A percentile compares a stretch with the other conserved stretches of the same genome.
phyloP scores from a whole-genome alignment of 2,888 invertebrate genomes.

The Callyntrura guangdongensis region DNA sequence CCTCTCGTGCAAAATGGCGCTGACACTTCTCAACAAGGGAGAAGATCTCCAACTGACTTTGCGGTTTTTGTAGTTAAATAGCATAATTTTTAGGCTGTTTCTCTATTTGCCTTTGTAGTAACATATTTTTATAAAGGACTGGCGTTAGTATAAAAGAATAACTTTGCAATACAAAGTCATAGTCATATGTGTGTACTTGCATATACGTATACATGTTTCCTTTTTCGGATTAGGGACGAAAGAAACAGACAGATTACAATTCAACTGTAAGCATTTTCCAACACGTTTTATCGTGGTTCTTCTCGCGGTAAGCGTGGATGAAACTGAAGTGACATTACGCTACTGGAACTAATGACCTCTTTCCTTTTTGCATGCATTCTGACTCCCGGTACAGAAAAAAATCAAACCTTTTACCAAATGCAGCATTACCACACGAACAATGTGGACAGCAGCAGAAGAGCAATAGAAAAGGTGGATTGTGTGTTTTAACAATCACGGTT shows the following conservation, averaged over 20 bases:
- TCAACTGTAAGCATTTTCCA: constrained; percentile 42
- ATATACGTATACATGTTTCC: not conserved
- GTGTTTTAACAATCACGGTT: not conserved
- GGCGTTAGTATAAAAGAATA: too few relatives aligned
- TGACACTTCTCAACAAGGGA: constrained; percentile 47
- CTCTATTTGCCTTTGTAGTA: constrained; percentile 14
- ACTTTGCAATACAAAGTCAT: not conserved
- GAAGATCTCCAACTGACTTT: constrained; percentile 64
- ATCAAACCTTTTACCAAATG: too few relatives aligned
- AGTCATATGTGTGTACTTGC: not conserved
- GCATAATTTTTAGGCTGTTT: constrained; percentile 49
- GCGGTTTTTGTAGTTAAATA: constrained; percentile 69
- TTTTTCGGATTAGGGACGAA: not conserved
- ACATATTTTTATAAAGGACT: not conserved
- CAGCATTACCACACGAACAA: too few relatives aligned
- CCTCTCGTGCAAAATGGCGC: constrained; percentile 28
- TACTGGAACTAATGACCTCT: constrained; percentile 45
- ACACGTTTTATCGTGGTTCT: constrained; percentile 51
- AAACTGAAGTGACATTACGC: constrained; percentile 37
- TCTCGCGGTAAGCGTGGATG: constrained; percentile 24
- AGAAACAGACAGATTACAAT: not conserved
- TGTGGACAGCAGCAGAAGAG: too few relatives aligned
- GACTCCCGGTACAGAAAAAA: too few relatives aligned
- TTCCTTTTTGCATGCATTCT: constrained; percentile 24
- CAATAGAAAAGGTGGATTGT: too few relatives aligned